Evolutionary conservation across 2,113 vertebrate species (phyloP), one percentile per base, ranked within the genome.

Genomic region (Conger conger): DNA sequence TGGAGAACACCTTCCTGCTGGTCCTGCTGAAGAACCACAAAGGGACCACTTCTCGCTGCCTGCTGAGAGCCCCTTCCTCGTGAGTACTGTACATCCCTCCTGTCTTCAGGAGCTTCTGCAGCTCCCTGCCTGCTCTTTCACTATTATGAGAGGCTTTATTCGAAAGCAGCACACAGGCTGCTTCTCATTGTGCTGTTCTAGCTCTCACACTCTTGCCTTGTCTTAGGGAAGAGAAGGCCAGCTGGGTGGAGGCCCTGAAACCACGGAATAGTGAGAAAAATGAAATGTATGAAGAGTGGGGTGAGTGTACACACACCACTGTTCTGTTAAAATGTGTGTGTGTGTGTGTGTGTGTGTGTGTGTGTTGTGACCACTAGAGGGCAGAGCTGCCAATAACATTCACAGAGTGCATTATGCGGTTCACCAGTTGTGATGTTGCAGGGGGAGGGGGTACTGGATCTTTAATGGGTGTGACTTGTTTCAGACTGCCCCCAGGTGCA

Each of bases 211-310:
- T 4, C 76, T 38, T 37, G 45, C 40, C 57, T 35, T 76, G 68
- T 63, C n/a, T 85, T 54, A 87, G 88, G 83, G 50, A 79, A n/a
- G 85, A 90, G 82, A 90, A 86, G 76, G 35, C 68, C 63, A 76
- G 33, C 37, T 89, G 87, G 88, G 18, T 88, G 27, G 53, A 85
- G 27, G 78, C 82, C 36, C 45, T 88, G 36, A 81, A 16, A 3
- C 73, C 33, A 1, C 68, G 18, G 37, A 84, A 27, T 63, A 36
- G 68, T n/a, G 45, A 57, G 36, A 54, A 86, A 4, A 83, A 87
- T 11, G 79, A 80, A 18, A 83, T 90, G 27, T 87, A 90, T 82
- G 87, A 88, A 76, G 86, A 90, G 60, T 90, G 87, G 83, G 89
- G 89, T 88, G 38, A 86, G 85, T 84, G 54, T 27, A 54, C 36